These are phyloP conservation scores for Heteromyza rotundicornis DNA, from an alignment of 2,888 invertebrate genomes.

Conservation along the genomic window DNA sequence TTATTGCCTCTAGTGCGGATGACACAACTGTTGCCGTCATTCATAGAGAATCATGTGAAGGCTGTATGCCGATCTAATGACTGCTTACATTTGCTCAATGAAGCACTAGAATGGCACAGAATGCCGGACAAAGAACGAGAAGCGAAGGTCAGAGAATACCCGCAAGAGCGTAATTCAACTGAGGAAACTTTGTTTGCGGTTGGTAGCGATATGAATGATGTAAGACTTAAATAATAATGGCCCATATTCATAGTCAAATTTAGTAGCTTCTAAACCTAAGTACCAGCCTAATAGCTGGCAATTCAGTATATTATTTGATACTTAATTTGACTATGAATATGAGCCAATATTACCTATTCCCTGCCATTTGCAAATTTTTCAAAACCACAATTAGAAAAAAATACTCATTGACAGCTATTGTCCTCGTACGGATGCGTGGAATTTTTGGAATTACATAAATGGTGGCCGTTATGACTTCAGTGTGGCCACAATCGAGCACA, in stretches of 20 bases:
- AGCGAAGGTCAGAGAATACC: slow-evolving; percentile 78
- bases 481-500: slow-evolving; percentile 81
- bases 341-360: no score
- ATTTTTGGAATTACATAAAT: slow-evolving; percentile 59
- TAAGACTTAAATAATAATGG: no score
- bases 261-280: no score
- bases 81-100: slow-evolving; percentile 89
- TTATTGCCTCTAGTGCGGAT: slow-evolving; percentile 80
- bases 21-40: slow-evolving; percentile 85
- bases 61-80: slow-evolving; percentile 69
- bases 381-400: no score
- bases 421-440: slow-evolving; percentile 60
- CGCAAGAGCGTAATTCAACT: slow-evolving; percentile 89
- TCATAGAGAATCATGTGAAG: slow-evolving; percentile 89
- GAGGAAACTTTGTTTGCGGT: slow-evolving; percentile 86
- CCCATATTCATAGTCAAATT: no score
- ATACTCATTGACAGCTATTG: slow-evolving; percentile 87
- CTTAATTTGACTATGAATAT: no score
- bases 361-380: no score
- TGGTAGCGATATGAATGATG: slow-evolving; percentile 90
- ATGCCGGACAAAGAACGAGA: slow-evolving; percentile 84
- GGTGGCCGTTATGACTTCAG: slow-evolving; percentile 84
- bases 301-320: no score
- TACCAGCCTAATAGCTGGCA: no score
- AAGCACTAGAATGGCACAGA: slow-evolving; percentile 92